A percentile compares a stretch with the other conserved stretches of the same genome.
Conservation (phyloP, 2,888 invertebrate genomes). For the Epirrhoe tristata region DNA sequence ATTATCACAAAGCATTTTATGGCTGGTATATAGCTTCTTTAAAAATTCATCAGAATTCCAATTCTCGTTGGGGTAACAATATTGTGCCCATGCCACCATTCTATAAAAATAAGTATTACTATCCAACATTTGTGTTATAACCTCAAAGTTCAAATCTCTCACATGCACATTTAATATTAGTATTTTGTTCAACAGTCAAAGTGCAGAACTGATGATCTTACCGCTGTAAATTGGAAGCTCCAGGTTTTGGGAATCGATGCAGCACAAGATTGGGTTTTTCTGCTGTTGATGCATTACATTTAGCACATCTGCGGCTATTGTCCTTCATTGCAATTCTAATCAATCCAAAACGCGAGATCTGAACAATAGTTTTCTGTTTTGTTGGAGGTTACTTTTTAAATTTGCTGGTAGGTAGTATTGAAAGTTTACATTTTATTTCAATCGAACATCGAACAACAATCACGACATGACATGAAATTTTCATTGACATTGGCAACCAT, state of each 20-base stretch:
- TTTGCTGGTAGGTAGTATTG: no score
- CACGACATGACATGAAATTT: no score
- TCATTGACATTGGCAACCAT: no score
- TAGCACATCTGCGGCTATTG: neutral
- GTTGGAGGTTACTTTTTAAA: no score
- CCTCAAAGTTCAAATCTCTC: no score
- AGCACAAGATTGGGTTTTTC: conserved; percentile 42
- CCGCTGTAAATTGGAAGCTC: neutral
- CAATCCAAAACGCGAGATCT: no score
- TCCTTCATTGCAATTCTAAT: neutral
- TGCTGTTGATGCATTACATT: conserved; percentile 57
- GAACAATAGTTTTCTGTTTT: no score
- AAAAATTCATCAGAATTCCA: neutral
- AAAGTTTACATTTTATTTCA: no score
- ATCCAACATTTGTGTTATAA: neutral
- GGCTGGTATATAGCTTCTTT: neutral
- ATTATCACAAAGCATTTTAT: neutral
- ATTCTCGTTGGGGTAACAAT: neutral
- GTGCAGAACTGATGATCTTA: neutral
- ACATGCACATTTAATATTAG: no score
- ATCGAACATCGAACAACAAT: no score
- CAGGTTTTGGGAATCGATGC: conserved; percentile 3
- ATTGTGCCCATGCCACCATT: neutral
- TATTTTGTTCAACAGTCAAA: no score
- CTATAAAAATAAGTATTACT: neutral